Conservation (phyloP, 2,888 invertebrate genomes). For the Lymantria monacha region DNA sequence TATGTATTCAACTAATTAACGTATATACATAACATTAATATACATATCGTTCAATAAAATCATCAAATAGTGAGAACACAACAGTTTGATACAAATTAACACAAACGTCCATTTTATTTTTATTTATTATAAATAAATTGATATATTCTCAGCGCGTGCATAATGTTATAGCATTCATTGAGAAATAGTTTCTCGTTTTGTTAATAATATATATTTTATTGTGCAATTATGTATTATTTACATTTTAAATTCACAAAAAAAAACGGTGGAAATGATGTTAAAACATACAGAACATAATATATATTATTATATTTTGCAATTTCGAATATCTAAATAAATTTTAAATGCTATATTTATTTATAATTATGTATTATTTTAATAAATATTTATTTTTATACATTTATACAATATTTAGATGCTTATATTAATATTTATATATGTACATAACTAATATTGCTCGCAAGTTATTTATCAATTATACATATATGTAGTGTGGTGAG, state of each 20-base stretch:
- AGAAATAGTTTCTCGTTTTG: neutral
- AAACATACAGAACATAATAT: neutral
- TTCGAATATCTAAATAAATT: neutral
- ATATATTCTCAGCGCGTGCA: too few relatives aligned
- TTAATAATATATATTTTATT: neutral
- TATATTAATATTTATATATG: too few relatives aligned
- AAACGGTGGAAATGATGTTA: neutral
- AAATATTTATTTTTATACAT: neutral
- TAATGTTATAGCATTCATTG: neutral
- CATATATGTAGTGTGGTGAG: too few relatives aligned
- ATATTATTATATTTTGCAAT: neutral
- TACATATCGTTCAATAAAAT: too few relatives aligned
- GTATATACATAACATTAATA: too few relatives aligned
- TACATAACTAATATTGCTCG: too few relatives aligned
- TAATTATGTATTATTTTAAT: neutral
- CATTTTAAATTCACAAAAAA: neutral
- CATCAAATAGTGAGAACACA: too few relatives aligned
- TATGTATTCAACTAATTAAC: too few relatives aligned
- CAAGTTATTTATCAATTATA: too few relatives aligned
- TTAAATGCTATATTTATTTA: neutral
- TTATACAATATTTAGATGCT: too few relatives aligned
- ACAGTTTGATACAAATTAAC: too few relatives aligned
- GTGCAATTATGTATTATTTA: neutral
- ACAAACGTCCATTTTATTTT: neutral
- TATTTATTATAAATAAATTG: neutral